Conservation (phyloP, 2,113 vertebrate genomes). For the Elephantulus edwardii region DNA sequence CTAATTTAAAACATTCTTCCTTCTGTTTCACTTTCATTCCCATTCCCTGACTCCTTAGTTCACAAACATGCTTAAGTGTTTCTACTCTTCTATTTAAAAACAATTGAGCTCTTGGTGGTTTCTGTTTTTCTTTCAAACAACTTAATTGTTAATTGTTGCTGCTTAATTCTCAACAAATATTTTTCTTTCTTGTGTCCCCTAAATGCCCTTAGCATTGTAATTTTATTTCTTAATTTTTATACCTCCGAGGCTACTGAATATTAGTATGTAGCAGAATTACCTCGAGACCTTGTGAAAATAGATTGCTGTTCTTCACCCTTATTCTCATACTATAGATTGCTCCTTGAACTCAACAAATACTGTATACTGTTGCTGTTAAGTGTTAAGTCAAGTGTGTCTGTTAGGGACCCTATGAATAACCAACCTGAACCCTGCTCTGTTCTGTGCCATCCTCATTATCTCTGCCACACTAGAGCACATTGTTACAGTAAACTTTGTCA, state of each 20-base stretch:
- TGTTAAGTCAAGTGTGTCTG: too few species aligned
- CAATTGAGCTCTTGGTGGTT: constrained; percentile 30
- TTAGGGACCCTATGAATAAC: too few species aligned
- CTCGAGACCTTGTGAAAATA: neutral
- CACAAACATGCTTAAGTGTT: neutral
- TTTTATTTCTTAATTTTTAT: neutral
- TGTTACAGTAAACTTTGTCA: too few species aligned
- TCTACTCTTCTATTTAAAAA: constrained; percentile 8
- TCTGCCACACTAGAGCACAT: too few species aligned
- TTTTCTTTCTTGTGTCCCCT: neutral
- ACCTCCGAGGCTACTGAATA: neutral
- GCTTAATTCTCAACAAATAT: neutral
- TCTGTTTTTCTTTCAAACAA: constrained; percentile 14
- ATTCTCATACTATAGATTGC: neutral
- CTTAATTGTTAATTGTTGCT: constrained; percentile 39
- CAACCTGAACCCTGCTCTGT: too few species aligned
- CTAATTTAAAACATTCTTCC: neutral
- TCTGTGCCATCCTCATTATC: too few species aligned
- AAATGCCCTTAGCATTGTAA: neutral
- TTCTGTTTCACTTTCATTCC: neutral
- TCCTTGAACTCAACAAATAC: neutral
- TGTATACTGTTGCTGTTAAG: neutral
- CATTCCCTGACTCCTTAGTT: neutral
- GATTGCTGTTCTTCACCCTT: neutral
- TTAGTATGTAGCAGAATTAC: neutral